These are phyloP conservation scores for Tachina lurida DNA, from an alignment of 2,888 invertebrate genomes.

Conservation along the genomic window DNA sequence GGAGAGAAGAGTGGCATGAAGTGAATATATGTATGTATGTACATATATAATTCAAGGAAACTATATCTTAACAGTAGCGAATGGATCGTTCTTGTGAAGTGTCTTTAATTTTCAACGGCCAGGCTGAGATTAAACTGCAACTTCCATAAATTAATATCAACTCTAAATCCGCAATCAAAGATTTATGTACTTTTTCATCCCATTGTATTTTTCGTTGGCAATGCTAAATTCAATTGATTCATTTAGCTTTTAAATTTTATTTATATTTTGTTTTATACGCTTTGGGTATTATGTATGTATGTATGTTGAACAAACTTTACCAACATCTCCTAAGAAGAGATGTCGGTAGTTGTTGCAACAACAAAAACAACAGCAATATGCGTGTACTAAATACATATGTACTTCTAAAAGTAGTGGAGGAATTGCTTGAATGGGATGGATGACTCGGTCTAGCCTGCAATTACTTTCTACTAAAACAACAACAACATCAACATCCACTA, in stretches of 20 bases:
- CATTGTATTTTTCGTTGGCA: constrained; percentile 22
- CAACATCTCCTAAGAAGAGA: constrained; percentile 62
- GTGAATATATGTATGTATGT: no score
- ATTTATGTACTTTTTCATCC: background rate
- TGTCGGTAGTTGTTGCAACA: constrained; percentile 56
- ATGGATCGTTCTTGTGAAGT: no score
- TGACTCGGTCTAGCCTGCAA: constrained; percentile 70
- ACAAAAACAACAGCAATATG: constrained; percentile 34
- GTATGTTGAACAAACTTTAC: constrained; percentile 47
- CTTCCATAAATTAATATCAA: background rate
- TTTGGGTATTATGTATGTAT: constrained; percentile 15
- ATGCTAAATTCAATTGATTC: constrained; percentile 53
- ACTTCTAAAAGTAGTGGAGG: constrained; percentile 33
- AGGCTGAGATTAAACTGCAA: background rate
- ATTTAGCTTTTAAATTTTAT: constrained; percentile 20
- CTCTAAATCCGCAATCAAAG: background rate
- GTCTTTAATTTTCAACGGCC: no score
- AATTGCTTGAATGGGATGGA: constrained; percentile 60
- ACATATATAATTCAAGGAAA: no score
- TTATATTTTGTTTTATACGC: constrained; percentile 1
- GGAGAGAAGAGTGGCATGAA: no score
- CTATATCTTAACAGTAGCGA: no score
- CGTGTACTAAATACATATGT: background rate
- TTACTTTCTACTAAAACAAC: constrained; percentile 65
- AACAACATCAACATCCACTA: constrained; percentile 8